A percentile compares a stretch with the other conserved stretches of the same genome.
phyloP scores from a whole-genome alignment of 2,888 invertebrate species.

The Eueremaeus valkanovi region DNA sequence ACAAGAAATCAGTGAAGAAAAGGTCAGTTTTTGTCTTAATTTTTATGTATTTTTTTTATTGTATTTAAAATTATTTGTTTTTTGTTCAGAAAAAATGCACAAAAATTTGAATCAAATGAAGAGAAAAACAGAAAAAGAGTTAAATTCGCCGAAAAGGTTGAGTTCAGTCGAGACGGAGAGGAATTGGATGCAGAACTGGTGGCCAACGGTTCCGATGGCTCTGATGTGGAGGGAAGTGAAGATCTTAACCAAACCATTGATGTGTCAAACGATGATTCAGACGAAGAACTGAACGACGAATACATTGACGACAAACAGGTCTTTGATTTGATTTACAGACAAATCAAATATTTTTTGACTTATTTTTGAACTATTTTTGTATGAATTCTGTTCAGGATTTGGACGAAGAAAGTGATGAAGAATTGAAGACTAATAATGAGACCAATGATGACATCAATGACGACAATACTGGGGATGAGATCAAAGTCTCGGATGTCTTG shows the following conservation, averaged over 20 bases:
- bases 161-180: slow-evolving; percentile 22
- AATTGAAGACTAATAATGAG: slow-evolving; percentile 50
- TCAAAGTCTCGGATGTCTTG: slow-evolving; percentile 53
- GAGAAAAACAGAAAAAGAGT: slow-evolving; percentile 29
- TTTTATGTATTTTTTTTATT: slow-evolving; percentile 30
- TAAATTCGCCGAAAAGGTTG: slow-evolving; percentile 39
- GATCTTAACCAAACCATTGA: slow-evolving; percentile 45
- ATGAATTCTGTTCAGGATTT: not conserved
- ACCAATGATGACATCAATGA: slow-evolving; percentile 50
- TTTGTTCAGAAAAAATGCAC: not conserved
- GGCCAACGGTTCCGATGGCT: slow-evolving; percentile 48
- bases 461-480: slow-evolving; percentile 48
- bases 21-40: slow-evolving; percentile 32
- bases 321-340: slow-evolving; percentile 17
- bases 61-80: not conserved
- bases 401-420: slow-evolving; percentile 41
- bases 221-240: slow-evolving; percentile 38
- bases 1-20: slow-evolving; percentile 54
- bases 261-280: slow-evolving; percentile 48
- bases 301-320: slow-evolving; percentile 38
- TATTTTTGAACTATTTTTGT: too few relatives aligned
- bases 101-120: not conserved
- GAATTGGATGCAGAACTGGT: slow-evolving; percentile 47
- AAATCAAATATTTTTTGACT: not conserved
- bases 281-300: slow-evolving; percentile 27